Conservation (phyloP, 2,797 vertebrate genomes). For the Triplophysa yarkandensis region DNA sequence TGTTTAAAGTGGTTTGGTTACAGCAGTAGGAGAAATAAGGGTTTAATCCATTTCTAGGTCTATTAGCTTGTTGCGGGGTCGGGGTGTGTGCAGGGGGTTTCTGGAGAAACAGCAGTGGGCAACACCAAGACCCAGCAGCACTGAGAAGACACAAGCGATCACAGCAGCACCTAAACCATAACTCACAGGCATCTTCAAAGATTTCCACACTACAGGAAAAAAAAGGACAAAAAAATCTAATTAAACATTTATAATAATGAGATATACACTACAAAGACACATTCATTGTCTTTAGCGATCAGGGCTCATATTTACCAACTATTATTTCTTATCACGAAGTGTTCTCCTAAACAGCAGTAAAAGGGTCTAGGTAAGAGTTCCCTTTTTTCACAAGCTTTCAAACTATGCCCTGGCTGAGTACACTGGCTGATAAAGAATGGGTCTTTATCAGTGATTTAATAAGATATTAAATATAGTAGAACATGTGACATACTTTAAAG, state of each 20-base stretch:
- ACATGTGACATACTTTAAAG: too few species aligned
- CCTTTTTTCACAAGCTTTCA: too few species aligned
- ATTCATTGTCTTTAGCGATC: neutral
- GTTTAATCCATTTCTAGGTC: constrained; percentile 95
- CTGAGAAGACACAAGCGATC: constrained; percentile 14
- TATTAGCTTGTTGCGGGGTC: constrained; percentile 88
- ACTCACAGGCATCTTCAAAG: constrained; percentile 88
- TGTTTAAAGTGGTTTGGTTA: constrained; percentile 35
- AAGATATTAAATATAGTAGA: too few species aligned
- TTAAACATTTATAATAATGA: constrained; percentile 4
- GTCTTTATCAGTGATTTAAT: too few species aligned
- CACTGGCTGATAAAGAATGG: too few species aligned
- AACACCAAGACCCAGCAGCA: constrained; percentile 55
- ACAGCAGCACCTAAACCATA: constrained; percentile 84
- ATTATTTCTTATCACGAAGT: too few species aligned
- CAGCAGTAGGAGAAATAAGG: constrained; percentile 22
- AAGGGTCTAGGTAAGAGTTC: too few species aligned
- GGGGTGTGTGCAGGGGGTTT: constrained; percentile 71
- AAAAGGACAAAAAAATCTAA: neutral
- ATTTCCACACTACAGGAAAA: constrained; percentile 83
- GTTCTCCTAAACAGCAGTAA: too few species aligned
- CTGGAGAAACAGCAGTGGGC: constrained; percentile 89
- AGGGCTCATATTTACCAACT: too few species aligned
- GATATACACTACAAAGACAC: neutral
- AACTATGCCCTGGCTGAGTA: too few species aligned